phyloP scores from a whole-genome alignment of 2,113 vertebrate species.

The Labeo rohita region DNA sequence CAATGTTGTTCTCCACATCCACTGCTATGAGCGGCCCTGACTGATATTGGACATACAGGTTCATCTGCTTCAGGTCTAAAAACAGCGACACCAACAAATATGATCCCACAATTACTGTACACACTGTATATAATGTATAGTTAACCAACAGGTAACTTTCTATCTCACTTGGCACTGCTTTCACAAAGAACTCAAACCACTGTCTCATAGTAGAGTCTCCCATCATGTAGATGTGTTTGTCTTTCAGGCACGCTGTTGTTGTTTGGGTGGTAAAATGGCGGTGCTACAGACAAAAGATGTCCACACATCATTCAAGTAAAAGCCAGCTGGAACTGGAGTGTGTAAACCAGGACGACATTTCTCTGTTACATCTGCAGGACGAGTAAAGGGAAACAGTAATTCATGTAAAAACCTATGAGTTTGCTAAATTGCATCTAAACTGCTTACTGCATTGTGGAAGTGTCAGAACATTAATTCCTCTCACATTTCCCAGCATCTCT shows the following conservation, averaged over 20 bases:
- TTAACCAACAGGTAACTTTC: neutral
- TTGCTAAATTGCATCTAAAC: neutral
- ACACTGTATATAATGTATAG: neutral
- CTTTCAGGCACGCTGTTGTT: constrained; percentile 33
- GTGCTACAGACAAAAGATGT: constrained; percentile 42
- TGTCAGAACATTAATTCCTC: neutral
- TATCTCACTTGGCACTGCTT: constrained; percentile 22
- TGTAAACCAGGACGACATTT: constrained; percentile 44
- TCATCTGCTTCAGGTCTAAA: constrained; percentile 53
- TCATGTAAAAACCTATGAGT: neutral
- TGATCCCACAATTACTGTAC: neutral
- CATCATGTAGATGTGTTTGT: constrained; percentile 59
- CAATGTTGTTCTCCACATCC: constrained; percentile 44
- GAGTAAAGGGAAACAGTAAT: neutral
- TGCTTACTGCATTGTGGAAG: neutral
- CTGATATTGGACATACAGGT: constrained; percentile 44
- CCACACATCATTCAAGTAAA: constrained; percentile 54
- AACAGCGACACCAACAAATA: neutral
- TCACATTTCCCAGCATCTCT: neutral
- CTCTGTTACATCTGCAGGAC: neutral
- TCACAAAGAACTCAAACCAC: constrained; percentile 58
- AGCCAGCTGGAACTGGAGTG: constrained; percentile 50
- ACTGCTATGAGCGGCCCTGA: constrained; percentile 41
- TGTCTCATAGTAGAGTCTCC: constrained; percentile 65
- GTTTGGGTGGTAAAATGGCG: constrained; percentile 4